Percentiles rank a stretch among this genome's conserved stretches.
phyloP scores from a whole-genome alignment of 2,888 invertebrate species.

The Tetrapedia diversipes region DNA sequence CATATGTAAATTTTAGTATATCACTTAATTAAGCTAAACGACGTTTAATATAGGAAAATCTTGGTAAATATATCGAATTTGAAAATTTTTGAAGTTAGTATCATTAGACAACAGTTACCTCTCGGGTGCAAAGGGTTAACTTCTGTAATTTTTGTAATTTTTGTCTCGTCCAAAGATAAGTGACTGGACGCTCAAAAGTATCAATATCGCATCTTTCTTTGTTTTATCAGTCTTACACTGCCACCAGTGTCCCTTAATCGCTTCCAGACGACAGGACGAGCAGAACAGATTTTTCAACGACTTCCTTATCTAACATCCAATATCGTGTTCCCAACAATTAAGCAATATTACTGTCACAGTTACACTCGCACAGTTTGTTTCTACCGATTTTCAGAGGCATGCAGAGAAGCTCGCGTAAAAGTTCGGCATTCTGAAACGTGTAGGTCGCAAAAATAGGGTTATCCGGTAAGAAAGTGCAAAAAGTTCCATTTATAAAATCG shows the following conservation, averaged over 20 bases:
- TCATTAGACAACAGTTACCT: too few species aligned
- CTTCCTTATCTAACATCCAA: conserved; percentile 29
- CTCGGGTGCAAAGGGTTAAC: too few species aligned
- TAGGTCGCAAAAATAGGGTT: conserved; percentile 35
- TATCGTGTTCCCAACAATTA: conserved; percentile 49
- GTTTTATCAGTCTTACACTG: conserved; percentile 26
- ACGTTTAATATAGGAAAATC: too few species aligned
- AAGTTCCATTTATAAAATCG: conserved; percentile 9
- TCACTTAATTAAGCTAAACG: too few species aligned
- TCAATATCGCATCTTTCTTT: background rate
- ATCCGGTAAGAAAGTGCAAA: conserved; percentile 36
- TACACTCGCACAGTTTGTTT: conserved; percentile 19
- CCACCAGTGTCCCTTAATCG: conserved; percentile 17
- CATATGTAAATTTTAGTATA: too few species aligned
- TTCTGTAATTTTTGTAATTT: too few species aligned
- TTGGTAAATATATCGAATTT: too few species aligned
- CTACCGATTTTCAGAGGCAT: conserved; percentile 11
- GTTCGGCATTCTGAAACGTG: background rate
- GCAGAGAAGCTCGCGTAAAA: conserved; percentile 7
- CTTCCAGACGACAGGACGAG: conserved; percentile 13
- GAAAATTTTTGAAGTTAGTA: too few species aligned
- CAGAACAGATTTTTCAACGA: conserved; percentile 8
- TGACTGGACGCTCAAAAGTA: conserved; percentile 11
- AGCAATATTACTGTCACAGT: conserved; percentile 31
- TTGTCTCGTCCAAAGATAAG: too few species aligned